Evolutionary conservation across 1,140 invertebrate genomes (phyloP).

Genomic region (Ips nitidus): DNA sequence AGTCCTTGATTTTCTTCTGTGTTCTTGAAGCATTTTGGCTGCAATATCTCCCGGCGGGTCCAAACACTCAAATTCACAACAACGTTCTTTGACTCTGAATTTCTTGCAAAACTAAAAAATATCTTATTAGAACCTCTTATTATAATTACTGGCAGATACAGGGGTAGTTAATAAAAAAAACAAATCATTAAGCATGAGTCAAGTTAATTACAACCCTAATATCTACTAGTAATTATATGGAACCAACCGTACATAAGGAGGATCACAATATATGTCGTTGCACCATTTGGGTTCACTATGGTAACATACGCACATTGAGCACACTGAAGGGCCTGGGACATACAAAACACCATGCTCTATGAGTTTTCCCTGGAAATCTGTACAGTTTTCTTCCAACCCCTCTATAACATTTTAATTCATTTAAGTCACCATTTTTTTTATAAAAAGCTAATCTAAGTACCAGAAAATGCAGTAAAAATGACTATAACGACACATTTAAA

Average conservation of each 20-base stretch:
- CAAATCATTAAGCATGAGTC: too few relatives aligned
- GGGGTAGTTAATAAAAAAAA: too few relatives aligned
- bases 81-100: conserved; percentile 72
- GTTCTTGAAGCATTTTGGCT: conserved; percentile 41
- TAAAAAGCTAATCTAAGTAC: too few relatives aligned
- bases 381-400: conserved; percentile 70
- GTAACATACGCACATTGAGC: conserved; percentile 82
- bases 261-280: conserved; percentile 81
- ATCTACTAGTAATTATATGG: background rate
- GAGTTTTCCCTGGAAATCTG: conserved; percentile 74
- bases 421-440: too few relatives aligned
- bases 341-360: conserved; percentile 77
- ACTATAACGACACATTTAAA: too few relatives aligned
- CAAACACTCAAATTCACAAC: conserved; percentile 76
- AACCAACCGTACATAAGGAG: conserved; percentile 70
- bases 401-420: too few relatives aligned
- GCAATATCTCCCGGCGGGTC: conserved; percentile 65
- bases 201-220: background rate
- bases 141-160: too few relatives aligned
- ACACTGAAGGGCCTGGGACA: conserved; percentile 83
- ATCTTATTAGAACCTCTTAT: too few relatives aligned
- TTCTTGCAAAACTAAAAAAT: conserved; percentile 69
- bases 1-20: conserved; percentile 32
- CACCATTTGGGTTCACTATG: conserved; percentile 84
- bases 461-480: too few relatives aligned